Percentiles rank a stretch among this genome's conserved stretches.
Conservation (phyloP, 2,888 invertebrate species). For the Gari tellinella region DNA sequence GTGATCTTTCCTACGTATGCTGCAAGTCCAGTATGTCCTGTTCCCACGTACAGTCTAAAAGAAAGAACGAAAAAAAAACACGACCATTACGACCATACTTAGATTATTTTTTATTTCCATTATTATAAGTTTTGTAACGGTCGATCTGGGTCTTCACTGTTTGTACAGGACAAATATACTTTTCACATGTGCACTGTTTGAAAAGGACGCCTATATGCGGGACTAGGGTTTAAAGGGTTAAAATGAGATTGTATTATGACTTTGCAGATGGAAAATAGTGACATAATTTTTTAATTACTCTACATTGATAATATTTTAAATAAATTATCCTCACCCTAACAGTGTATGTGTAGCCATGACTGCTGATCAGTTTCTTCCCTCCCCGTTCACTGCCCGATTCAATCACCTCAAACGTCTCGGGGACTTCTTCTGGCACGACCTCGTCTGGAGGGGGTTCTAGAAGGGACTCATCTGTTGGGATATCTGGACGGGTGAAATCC, state of each 20-base stretch:
- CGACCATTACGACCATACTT: no score
- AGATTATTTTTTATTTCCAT: no score
- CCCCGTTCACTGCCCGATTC: not conserved
- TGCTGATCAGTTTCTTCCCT: not conserved
- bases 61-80: not conserved
- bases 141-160: no score
- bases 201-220: no score
- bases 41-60: not conserved
- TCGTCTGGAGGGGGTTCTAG: not conserved
- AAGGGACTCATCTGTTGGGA: not conserved
- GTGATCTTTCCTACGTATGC: not conserved
- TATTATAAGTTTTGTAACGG: no score
- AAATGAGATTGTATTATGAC: no score
- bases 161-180: no score
- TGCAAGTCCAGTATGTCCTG: conserved; percentile 6
- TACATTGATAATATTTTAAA: no score
- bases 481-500: not conserved
- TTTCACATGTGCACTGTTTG: no score
- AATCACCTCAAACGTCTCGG: not conserved
- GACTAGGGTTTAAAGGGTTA: no score
- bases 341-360: not conserved
- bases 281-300: no score
- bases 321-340: not conserved
- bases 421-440: not conserved
- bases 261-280: no score